These are phyloP conservation scores for Bradypodion pumilum DNA, from an alignment of 2,797 vertebrate species.

Conservation along the genomic window DNA sequence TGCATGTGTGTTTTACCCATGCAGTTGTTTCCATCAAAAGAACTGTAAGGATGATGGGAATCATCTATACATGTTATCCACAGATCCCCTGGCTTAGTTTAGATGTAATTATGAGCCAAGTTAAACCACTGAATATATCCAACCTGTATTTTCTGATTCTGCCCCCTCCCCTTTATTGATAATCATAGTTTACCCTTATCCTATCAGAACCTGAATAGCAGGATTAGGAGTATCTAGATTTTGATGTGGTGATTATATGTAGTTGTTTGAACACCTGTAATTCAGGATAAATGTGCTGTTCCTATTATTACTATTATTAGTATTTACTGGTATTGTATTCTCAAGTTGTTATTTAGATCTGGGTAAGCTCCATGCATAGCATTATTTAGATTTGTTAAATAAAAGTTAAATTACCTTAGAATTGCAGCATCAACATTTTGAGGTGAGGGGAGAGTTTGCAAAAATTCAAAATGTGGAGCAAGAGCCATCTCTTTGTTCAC, in stretches of 20 bases:
- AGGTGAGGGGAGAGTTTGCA: background rate
- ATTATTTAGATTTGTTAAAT: background rate
- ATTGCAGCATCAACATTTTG: background rate
- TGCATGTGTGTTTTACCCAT: background rate
- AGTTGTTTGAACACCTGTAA: background rate
- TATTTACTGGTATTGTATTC: background rate
- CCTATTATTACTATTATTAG: background rate
- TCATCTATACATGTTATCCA: background rate
- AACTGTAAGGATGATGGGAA: background rate
- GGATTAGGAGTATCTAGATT: background rate
- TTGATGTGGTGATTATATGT: background rate
- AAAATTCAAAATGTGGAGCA: slow-evolving; percentile 9
- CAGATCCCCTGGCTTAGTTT: background rate
- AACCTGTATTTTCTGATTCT: background rate
- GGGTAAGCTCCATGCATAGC: background rate
- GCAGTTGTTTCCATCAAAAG: background rate
- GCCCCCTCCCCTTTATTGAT: background rate
- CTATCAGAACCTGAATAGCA: background rate
- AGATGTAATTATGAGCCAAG: background rate
- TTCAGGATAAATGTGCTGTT: background rate
- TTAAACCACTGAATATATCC: background rate
- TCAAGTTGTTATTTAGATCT: background rate
- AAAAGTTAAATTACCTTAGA: background rate
- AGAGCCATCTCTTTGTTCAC: background rate
- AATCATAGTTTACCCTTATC: background rate